Evolutionary conservation across 2,113 vertebrate species (phyloP).

Genomic region (Gallinago media): DNA sequence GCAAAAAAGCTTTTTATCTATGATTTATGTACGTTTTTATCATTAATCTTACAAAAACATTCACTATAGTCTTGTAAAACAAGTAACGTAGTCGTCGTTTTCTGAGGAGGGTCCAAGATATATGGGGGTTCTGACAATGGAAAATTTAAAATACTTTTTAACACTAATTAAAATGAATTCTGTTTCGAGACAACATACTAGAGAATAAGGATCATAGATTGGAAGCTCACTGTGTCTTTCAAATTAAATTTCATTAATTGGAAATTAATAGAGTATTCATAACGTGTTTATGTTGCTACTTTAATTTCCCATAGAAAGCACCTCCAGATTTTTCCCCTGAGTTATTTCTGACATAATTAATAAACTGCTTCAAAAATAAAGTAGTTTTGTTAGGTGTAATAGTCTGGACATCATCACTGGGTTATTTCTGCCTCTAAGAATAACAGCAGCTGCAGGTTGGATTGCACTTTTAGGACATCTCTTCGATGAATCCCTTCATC

Average conservation of each 20-base stretch:
- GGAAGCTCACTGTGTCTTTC: neutral
- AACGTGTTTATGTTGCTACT: slow-evolving; percentile 2
- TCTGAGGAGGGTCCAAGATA: neutral
- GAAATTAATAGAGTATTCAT: slow-evolving; percentile 33
- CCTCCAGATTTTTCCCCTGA: neutral
- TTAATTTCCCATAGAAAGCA: slow-evolving; percentile 30
- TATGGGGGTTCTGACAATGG: neutral
- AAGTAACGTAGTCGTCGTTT: neutral
- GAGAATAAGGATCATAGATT: neutral
- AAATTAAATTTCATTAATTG: slow-evolving; percentile 43
- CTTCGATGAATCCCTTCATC: neutral
- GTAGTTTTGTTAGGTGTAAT: neutral
- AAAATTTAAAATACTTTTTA: neutral
- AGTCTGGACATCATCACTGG: neutral
- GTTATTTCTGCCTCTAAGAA: neutral
- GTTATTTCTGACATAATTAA: slow-evolving; percentile 39
- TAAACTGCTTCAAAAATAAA: slow-evolving; percentile 1
- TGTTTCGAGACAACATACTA: neutral
- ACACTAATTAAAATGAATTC: neutral
- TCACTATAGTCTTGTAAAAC: neutral
- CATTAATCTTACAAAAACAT: neutral
- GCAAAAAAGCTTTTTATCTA: neutral
- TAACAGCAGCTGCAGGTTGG: neutral
- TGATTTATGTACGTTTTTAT: neutral
- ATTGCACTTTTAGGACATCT: neutral